Percentiles rank a stretch among this genome's conserved stretches.
Conservation (phyloP, 2,888 invertebrate species). For the Phengaris arion region DNA sequence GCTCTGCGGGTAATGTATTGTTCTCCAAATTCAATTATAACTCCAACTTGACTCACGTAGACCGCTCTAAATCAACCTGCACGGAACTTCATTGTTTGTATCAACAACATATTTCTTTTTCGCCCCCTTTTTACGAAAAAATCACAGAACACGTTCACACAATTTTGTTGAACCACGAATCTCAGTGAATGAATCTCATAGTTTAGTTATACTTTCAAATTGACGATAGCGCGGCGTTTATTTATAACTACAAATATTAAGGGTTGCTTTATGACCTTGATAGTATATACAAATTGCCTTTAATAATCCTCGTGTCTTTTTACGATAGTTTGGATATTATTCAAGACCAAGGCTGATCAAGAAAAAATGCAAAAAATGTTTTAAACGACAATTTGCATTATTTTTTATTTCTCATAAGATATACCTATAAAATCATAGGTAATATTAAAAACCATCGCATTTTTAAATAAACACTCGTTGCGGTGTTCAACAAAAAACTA, state of each 20-base stretch:
- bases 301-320: neutral
- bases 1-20: slow-evolving; percentile 66
- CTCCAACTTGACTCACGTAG: slow-evolving; percentile 64
- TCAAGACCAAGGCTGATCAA: neutral
- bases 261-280: neutral
- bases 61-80: slow-evolving; percentile 66
- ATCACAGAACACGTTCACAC: slow-evolving; percentile 28
- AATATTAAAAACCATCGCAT: neutral
- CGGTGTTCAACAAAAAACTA: slow-evolving; percentile 20
- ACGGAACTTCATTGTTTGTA: slow-evolving; percentile 75
- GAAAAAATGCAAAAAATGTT: too few relatives aligned
- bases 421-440: neutral
- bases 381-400: too few relatives aligned
- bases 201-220: neutral
- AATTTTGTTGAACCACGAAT: neutral
- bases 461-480: slow-evolving; percentile 18
- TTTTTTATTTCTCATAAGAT: too few relatives aligned
- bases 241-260: neutral
- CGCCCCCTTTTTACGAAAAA: slow-evolving; percentile 38
- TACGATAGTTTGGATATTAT: too few relatives aligned
- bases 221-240: neutral
- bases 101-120: slow-evolving; percentile 42
- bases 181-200: neutral
- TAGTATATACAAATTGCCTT: neutral
- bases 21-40: slow-evolving; percentile 73